Base-by-base conservation (phyloP, 2,113 vertebrate genomes). In the Xerus inauris region DNA sequence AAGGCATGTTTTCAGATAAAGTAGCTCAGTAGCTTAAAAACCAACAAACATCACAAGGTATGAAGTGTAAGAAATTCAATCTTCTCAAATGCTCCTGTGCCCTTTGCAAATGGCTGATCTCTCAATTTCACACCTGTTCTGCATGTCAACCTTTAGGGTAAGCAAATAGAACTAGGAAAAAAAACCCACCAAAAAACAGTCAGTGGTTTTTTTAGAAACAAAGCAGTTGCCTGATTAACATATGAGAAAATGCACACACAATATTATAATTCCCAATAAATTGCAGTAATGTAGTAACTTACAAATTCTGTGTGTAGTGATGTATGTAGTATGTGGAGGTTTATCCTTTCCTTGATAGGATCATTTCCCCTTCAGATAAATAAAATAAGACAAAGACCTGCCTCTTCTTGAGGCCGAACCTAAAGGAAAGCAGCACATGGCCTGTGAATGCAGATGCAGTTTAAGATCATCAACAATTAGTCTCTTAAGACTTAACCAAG, bases 101-200 rank as follows among this genome's bases (percentile, higher is more conserved):
- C 98, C 99, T 99, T 99, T 98, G 76, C 92, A 98, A 98, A 85
- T 75, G 95, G 96, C 97, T 98, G 97, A 97, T 97, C 94, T 94
- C 93, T 94, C 71, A 95, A 95, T 94, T 92, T 97, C 94, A 97
- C 98, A 99, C 97, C 98, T 99, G 98, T 92, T 98, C 97, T 98
- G 94, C 97, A 96, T 47, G 92, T 98, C 98, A 98, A 98, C 91
- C 87, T 95, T 97, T 94, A 95, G 81, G 1, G 24, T 20, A 94
- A 95, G 72, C 51, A 90, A 97, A 97, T 38, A 87, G 75, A 83
- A 93, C 91, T 90, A 89, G 76, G 28, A 96, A 96, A 96, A 24
- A 97, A 86, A 76, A 89, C 65, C n/a, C n/a, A n/a, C n/a, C n/a
- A n/a, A n/a, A n/a, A n/a, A n/a, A n/a, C n/a, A 96, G 54, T 51